Evolutionary conservation across 2,888 invertebrate genomes (phyloP), one percentile per base, ranked within the genome.

Genomic region (Rhimphoctona megacephalus): DNA sequence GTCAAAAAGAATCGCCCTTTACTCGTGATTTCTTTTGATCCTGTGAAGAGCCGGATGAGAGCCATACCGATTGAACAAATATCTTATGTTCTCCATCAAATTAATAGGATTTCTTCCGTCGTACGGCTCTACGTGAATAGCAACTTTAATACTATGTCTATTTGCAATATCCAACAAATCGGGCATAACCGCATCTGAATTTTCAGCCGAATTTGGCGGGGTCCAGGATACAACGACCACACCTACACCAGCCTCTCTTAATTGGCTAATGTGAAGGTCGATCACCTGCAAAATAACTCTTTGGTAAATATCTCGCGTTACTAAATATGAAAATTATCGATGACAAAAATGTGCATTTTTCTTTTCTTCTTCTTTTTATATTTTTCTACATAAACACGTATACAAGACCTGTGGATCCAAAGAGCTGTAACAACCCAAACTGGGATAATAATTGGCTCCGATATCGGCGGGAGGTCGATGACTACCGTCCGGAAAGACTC

Each of bases 121-220:
- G 85, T 96, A 96, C 5, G 96, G 95, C 88, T 96, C 96, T 57
- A 96, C 94, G 91, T 96, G 96, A 46, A 96, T 95, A 11, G 96
- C 95, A 22, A 96, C 94, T 93, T 95, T 95, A 6, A 96, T 92
- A 88, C 95, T 94, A 89, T 95, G 94, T 73, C 93, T 93, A 9
- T 95, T 94, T 5, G 95, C 95, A 22, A 95, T 89, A 64, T 95
- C 94, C 49, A 95, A 88, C 43, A 95, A 86, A 76, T 91, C 90
- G 3, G 92, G 90, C 89, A 95, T 92, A 66, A 95, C 91, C 17
- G 94, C 92, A 81, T 95, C 95, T 1, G 94, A 92, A 43, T 95
- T 94, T 90, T 94, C 94, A 4, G 89, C 89, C 19, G 91, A 89
- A 43, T 91, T 94, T 14, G 95, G 94, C 30, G 96, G 96, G 87